phyloP scores from a whole-genome alignment of 2,113 vertebrate species.

The Corapipo altera region DNA sequence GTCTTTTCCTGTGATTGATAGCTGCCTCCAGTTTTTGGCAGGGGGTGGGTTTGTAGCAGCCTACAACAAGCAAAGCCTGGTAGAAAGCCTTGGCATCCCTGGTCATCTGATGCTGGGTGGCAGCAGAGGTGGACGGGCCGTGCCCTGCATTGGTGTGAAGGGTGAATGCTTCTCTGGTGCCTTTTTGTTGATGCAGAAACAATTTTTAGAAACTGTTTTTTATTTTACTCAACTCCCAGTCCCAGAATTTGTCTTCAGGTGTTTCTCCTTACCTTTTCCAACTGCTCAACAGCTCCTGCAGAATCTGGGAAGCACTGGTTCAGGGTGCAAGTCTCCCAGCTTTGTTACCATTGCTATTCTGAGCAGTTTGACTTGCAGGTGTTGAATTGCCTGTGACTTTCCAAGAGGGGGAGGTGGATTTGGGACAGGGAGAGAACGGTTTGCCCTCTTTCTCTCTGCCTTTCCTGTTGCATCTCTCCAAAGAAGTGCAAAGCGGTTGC shows the following conservation, averaged over 20 bases:
- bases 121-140: neutral
- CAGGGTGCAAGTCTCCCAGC: neutral
- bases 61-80: neutral
- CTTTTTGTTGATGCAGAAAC: slow-evolving; percentile 10
- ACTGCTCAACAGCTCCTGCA: neutral
- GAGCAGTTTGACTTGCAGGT: neutral
- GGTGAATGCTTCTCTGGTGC: slow-evolving; percentile 20
- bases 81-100: neutral
- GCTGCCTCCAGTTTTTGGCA: neutral
- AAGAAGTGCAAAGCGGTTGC: neutral
- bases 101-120: neutral
- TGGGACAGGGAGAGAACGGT: neutral
- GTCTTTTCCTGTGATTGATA: neutral
- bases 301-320: neutral
- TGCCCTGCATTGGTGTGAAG: neutral
- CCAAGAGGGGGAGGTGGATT: neutral
- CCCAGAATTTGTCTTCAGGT: neutral
- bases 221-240: neutral
- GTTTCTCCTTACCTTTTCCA: neutral
- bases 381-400: neutral
- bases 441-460: neutral
- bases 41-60: neutral
- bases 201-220: neutral
- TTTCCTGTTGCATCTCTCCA: slow-evolving; percentile 14
- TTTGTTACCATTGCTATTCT: neutral